Percentiles rank a stretch among this genome's conserved stretches.
These are phyloP conservation scores for Chromis chromis DNA, from an alignment of 2,797 vertebrate genomes.

Conservation along the genomic window DNA sequence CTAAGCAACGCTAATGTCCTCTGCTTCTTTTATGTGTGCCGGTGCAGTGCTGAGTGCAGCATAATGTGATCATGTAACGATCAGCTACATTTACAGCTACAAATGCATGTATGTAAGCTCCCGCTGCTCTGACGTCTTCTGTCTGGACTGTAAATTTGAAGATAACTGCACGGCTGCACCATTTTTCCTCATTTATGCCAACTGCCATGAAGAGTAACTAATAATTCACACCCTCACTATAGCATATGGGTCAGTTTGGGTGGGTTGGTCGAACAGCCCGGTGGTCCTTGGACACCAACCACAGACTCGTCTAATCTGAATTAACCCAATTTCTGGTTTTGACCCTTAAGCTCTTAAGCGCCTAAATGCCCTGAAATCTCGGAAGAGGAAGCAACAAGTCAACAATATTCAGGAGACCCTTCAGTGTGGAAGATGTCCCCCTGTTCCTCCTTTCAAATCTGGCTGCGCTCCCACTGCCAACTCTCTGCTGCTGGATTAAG, in stretches of 20 bases:
- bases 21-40: slow-evolving; percentile 43
- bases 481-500: slow-evolving; percentile 50
- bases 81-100: slow-evolving; percentile 39
- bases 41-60: slow-evolving; percentile 52
- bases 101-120: slow-evolving; percentile 36
- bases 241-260: slow-evolving; percentile 32
- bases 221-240: background rate
- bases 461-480: slow-evolving; percentile 36
- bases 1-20: slow-evolving; percentile 43
- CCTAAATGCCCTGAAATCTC: slow-evolving; percentile 71
- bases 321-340: slow-evolving; percentile 78
- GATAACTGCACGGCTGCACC: background rate
- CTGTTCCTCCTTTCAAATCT: slow-evolving; percentile 43
- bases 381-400: slow-evolving; percentile 69
- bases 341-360: slow-evolving; percentile 78
- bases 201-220: too few species aligned
- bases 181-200: background rate
- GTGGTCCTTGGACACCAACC: slow-evolving; percentile 64
- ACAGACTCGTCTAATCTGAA: slow-evolving; percentile 75
- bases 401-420: slow-evolving; percentile 59
- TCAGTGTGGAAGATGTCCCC: slow-evolving; percentile 45
- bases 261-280: slow-evolving; percentile 25
- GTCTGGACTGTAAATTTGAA: slow-evolving; percentile 3
- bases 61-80: slow-evolving; percentile 62
- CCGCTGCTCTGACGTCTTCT: slow-evolving; percentile 6